A percentile compares a stretch with the other conserved stretches of the same genome.
Conservation (phyloP, 2,888 invertebrate genomes). For the Mythimna loreyi region DNA sequence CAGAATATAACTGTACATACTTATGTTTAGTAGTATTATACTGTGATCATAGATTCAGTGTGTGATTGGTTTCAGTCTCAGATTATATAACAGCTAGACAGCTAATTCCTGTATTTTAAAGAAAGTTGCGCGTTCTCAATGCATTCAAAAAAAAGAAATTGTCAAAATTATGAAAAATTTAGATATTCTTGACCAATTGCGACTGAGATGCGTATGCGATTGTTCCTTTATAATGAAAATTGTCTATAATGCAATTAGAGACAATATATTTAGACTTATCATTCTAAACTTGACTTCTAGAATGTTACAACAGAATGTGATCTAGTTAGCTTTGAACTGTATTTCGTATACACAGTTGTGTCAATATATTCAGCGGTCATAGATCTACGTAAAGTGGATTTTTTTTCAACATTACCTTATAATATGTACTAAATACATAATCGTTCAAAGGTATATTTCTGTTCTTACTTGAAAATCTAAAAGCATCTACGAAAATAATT, state of each 20-base stretch:
- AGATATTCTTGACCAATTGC: background rate
- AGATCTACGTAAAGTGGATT: background rate
- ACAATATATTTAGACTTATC: background rate
- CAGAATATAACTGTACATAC: background rate
- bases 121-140: too few relatives aligned
- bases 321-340: background rate
- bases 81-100: too few relatives aligned
- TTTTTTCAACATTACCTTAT: slow-evolving; percentile 1
- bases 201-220: background rate
- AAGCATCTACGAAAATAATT: too few relatives aligned
- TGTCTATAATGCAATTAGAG: background rate
- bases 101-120: too few relatives aligned
- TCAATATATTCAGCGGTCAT: slow-evolving; percentile 8
- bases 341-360: slow-evolving; percentile 15
- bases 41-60: too few relatives aligned
- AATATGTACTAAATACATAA: too few relatives aligned
- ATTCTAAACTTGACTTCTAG: background rate
- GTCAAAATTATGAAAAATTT: background rate
- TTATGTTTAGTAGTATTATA: background rate
- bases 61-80: background rate
- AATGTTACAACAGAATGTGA: slow-evolving; percentile 5
- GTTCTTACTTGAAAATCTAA: background rate
- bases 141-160: background rate
- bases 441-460: too few relatives aligned
- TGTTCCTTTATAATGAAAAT: background rate